Evolutionary conservation across 2,113 vertebrate species (phyloP).

Genomic region (Spea bombifrons): DNA sequence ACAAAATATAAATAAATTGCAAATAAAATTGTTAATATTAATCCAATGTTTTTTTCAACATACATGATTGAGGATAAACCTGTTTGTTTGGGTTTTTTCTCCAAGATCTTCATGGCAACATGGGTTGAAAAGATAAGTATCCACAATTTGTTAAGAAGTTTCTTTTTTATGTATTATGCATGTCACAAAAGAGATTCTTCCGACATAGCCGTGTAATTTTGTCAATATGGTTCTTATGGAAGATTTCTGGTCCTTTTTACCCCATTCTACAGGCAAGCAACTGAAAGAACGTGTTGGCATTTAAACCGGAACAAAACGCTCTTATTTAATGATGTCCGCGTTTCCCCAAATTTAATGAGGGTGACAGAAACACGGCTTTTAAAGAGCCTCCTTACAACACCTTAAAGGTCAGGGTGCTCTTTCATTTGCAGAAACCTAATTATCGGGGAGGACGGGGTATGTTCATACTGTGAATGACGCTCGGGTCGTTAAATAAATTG

Average conservation of each 20-base stretch:
- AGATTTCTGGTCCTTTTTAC: not conserved
- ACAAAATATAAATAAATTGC: too few species aligned
- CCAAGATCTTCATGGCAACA: not conserved
- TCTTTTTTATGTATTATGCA: not conserved
- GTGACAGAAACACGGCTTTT: constrained; percentile 10
- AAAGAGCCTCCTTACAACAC: constrained; percentile 4
- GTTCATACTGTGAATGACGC: not conserved
- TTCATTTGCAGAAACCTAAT: constrained; percentile 30
- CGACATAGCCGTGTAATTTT: not conserved
- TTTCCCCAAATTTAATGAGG: constrained; percentile 4
- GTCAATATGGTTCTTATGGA: not conserved
- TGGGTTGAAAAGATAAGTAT: not conserved
- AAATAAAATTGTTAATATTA: too few species aligned
- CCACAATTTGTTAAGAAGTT: not conserved
- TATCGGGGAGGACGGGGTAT: not conserved
- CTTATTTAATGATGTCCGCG: not conserved
- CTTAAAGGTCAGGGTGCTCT: constrained; percentile 34
- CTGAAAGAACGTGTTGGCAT: constrained; percentile 11
- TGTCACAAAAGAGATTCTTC: not conserved
- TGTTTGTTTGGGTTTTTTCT: not conserved
- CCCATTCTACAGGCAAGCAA: not conserved
- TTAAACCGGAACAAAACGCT: constrained; percentile 12
- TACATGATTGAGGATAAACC: too few species aligned
- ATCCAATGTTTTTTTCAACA: too few species aligned
- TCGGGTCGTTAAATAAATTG: not conserved